Conservation (phyloP, 2,797 vertebrate species). For the Chelonia mydas region DNA sequence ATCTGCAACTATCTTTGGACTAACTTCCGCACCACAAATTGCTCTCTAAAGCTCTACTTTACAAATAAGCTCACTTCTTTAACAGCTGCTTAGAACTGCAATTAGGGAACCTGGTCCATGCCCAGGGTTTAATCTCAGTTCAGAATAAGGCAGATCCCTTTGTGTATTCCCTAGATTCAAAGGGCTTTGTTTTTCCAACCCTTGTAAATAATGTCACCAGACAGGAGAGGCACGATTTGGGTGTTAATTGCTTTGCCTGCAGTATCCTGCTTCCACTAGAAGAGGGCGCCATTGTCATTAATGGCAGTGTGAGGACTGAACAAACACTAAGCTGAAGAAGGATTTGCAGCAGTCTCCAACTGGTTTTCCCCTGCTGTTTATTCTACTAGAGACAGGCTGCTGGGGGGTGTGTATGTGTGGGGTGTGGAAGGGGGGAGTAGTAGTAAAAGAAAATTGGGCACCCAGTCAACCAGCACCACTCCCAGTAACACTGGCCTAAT, state of each 20-base stretch:
- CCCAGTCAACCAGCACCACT: neutral
- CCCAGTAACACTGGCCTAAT: neutral
- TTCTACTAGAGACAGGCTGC: neutral
- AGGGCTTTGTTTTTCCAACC: neutral
- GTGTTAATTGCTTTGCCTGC: neutral
- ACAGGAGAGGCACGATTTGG: neutral
- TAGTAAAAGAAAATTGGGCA: neutral
- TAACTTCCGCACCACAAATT: neutral
- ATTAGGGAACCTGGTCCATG: neutral
- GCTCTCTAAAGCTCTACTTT: neutral
- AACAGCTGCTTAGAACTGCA: neutral
- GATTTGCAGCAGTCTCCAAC: neutral
- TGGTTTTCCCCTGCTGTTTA: neutral
- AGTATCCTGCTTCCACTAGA: neutral
- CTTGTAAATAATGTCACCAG: neutral
- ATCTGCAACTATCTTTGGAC: neutral
- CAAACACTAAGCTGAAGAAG: neutral
- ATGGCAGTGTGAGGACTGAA: neutral
- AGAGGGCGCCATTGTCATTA: constrained; percentile 11
- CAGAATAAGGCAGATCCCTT: neutral
- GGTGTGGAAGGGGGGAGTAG: too few species aligned
- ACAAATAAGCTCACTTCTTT: neutral
- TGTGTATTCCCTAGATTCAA: neutral
- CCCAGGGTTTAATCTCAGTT: neutral
- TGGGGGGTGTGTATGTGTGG: too few species aligned